phyloP scores from a whole-genome alignment of 2,888 invertebrate species.

The Dorcus hopei region DNA sequence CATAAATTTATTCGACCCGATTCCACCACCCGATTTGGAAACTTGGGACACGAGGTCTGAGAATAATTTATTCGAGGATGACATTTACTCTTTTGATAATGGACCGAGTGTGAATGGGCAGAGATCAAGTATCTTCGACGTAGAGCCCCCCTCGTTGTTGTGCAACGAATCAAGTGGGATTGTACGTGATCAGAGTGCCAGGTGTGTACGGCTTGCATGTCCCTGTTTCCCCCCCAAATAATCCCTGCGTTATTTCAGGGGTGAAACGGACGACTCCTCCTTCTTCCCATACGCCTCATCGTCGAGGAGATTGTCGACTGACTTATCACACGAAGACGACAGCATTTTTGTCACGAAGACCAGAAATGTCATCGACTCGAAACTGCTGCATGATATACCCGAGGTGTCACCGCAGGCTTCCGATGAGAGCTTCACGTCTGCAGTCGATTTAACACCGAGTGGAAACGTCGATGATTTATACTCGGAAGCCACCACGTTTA shows the following conservation, averaged over 20 bases:
- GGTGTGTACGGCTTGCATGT: conserved; percentile 7
- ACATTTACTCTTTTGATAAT: conserved; percentile 23
- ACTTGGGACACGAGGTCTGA: conserved; percentile 41
- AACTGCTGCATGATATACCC: conserved; percentile 14
- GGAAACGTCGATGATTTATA: conserved; percentile 23
- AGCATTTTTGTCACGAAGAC: conserved; percentile 35
- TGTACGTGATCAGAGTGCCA: conserved; percentile 30
- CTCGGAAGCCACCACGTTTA: conserved; percentile 6
- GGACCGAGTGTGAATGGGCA: conserved; percentile 12
- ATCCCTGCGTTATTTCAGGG: conserved; percentile 3
- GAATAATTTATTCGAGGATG: conserved; percentile 31
- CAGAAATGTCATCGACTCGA: conserved; percentile 30
- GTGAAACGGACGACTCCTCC: conserved; percentile 30
- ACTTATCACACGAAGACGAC: conserved; percentile 36
- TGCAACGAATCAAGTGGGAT: conserved; percentile 35
- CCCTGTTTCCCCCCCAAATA: background rate
- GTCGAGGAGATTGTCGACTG: conserved; percentile 33
- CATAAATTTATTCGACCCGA: conserved; percentile 27
- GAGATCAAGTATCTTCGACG: conserved; percentile 36
- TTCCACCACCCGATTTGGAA: conserved; percentile 28
- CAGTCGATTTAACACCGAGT: conserved; percentile 31
- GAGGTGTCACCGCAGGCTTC: background rate
- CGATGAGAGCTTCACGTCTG: conserved; percentile 11
- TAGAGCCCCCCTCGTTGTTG: conserved; percentile 38
- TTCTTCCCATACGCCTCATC: conserved; percentile 35